Conservation (phyloP, 2,797 vertebrate genomes). For the Mormyrus proboscirostris region DNA sequence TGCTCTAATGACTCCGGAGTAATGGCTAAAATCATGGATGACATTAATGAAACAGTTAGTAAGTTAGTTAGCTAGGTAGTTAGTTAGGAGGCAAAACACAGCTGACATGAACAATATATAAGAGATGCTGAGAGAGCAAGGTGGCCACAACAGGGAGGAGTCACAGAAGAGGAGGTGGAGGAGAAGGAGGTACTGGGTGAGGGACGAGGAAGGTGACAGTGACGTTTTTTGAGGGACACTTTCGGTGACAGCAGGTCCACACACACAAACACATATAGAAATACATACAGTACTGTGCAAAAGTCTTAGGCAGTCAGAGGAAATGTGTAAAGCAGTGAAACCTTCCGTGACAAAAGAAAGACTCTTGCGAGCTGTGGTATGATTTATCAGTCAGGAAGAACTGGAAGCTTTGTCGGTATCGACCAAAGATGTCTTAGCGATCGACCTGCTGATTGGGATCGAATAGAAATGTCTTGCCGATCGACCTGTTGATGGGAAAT, state of each 20-base stretch:
- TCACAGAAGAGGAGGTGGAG: neutral
- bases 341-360: neutral
- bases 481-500: neutral
- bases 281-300: neutral
- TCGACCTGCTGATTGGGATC: no score
- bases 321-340: neutral
- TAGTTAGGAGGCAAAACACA: neutral
- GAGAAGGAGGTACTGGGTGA: neutral
- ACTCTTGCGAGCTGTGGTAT: neutral
- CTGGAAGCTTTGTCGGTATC: neutral
- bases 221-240: neutral
- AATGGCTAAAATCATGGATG: neutral
- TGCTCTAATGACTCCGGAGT: neutral
- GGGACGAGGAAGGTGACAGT: neutral
- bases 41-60: neutral
- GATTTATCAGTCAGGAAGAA: neutral
- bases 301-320: neutral
- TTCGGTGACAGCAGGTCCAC: neutral
- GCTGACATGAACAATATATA: neutral
- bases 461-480: neutral
- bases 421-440: no score
- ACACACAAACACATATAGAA: neutral
- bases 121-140: neutral
- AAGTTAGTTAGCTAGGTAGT: neutral
- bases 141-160: neutral